A percentile compares a stretch with the other conserved stretches of the same genome.
Conservation (phyloP, 2,113 vertebrate species). For the Plectropomus leopardus region DNA sequence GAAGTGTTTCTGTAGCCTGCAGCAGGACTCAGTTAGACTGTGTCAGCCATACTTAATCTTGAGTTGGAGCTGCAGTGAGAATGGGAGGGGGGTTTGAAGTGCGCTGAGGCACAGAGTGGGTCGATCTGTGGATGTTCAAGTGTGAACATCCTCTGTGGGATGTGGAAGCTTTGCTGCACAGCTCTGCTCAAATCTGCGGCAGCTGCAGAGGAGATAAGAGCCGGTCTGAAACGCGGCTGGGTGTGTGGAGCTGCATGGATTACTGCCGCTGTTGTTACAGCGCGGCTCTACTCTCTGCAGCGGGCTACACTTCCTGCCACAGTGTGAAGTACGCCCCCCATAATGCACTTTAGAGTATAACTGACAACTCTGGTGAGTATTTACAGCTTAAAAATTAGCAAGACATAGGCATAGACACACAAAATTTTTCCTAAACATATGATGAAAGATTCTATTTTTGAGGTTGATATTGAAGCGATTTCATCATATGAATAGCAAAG, state of each 20-base stretch:
- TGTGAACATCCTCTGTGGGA: slow-evolving; percentile 46
- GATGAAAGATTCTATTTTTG: neutral
- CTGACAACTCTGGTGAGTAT: neutral
- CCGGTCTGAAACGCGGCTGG: slow-evolving; percentile 28
- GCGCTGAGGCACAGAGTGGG: slow-evolving; percentile 15
- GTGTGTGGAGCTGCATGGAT: slow-evolving; percentile 39
- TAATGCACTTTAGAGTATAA: neutral
- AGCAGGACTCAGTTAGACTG: slow-evolving; percentile 44
- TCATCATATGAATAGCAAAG: neutral
- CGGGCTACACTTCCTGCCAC: neutral
- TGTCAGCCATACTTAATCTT: slow-evolving; percentile 52
- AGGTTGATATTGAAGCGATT: neutral
- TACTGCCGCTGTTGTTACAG: slow-evolving; percentile 43
- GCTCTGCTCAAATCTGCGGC: slow-evolving; percentile 54
- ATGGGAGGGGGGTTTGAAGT: slow-evolving; percentile 16
- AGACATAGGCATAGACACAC: neutral
- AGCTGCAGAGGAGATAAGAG: slow-evolving; percentile 70
- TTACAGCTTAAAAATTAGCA: neutral
- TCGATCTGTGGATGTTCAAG: slow-evolving; percentile 37
- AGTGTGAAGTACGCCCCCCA: neutral
- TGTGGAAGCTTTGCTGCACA: slow-evolving; percentile 24
- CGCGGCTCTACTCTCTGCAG: slow-evolving; percentile 3
- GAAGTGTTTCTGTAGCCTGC: slow-evolving; percentile 27
- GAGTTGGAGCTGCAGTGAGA: slow-evolving; percentile 22
- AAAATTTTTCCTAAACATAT: neutral